phyloP scores from a whole-genome alignment of 1,140 invertebrate genomes.

The Phenacoccus solenopsis region DNA sequence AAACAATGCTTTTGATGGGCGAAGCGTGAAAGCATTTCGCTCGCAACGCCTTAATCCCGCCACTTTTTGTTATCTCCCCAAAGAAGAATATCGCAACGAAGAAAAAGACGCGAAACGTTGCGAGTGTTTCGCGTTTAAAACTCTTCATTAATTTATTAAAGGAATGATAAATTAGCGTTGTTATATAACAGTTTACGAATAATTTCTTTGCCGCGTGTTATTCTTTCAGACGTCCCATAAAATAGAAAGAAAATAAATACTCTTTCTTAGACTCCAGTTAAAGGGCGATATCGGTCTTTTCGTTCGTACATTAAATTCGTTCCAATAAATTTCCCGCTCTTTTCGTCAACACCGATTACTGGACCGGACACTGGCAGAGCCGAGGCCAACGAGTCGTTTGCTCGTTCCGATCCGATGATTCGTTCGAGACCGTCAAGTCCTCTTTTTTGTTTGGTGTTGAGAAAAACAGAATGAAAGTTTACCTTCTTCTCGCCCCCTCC shows the following conservation, averaged over 20 bases:
- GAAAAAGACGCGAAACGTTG: conserved; percentile 5
- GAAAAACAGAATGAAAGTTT: not conserved
- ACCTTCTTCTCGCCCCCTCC: not conserved
- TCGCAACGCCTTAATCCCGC: not conserved
- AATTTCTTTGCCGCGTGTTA: conserved; percentile 1
- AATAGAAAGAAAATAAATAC: conserved; percentile 10
- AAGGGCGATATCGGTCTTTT: conserved; percentile 8
- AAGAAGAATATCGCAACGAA: conserved; percentile 4
- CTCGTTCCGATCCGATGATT: not conserved
- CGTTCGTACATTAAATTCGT: not conserved
- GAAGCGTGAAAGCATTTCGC: not conserved
- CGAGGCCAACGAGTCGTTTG: too few relatives aligned
- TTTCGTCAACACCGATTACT: too few relatives aligned
- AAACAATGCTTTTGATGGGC: not conserved
- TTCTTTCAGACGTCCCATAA: not conserved
- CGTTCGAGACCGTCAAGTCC: not conserved
- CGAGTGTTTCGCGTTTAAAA: not conserved
- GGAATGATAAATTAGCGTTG: conserved; percentile 14
- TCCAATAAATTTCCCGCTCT: too few relatives aligned
- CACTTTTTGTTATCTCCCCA: not conserved
- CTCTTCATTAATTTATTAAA: conserved; percentile 18
- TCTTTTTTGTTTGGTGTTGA: not conserved
- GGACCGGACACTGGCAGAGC: too few relatives aligned
- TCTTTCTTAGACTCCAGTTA: not conserved
- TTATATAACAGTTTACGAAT: conserved; percentile 10